Evolutionary conservation across 2,113 vertebrate genomes (phyloP).

Genomic region (Pachycephala philippinensis): DNA sequence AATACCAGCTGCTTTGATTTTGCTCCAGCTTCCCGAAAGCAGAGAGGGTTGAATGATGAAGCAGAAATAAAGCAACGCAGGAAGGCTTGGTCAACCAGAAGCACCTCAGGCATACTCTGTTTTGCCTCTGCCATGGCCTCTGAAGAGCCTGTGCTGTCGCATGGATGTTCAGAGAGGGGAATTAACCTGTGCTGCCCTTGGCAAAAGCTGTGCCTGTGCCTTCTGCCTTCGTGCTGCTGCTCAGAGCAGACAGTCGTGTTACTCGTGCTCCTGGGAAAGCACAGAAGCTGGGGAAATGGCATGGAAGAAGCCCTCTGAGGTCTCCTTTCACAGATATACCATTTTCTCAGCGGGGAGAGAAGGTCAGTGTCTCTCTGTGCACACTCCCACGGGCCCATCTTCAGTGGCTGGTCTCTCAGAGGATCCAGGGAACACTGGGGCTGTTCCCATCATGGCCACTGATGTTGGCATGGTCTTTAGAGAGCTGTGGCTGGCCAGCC

Average conservation of each 20-base stretch:
- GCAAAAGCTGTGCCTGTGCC: not conserved
- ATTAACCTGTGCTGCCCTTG: not conserved
- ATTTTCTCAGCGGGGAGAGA: not conserved
- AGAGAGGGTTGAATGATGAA: not conserved
- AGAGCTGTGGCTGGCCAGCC: not conserved
- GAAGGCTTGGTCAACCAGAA: not conserved
- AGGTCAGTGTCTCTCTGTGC: not conserved
- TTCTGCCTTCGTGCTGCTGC: not conserved
- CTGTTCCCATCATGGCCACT: not conserved
- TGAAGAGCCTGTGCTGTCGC: not conserved
- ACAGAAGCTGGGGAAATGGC: not conserved
- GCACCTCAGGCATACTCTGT: not conserved
- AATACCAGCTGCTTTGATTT: constrained; percentile 8
- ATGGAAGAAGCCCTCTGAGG: not conserved
- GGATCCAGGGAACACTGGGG: not conserved
- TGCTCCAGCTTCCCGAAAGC: not conserved
- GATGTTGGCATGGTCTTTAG: not conserved
- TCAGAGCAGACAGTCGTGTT: not conserved
- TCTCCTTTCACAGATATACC: not conserved
- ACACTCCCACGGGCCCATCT: not conserved
- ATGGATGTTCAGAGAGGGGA: not conserved
- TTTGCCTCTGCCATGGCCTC: not conserved
- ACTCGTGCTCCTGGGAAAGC: not conserved
- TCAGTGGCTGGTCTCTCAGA: not conserved
- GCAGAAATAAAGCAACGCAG: not conserved